These are phyloP conservation scores for Chymomyza procnemis DNA, from an alignment of 2,888 invertebrate genomes.

Conservation along the genomic window DNA sequence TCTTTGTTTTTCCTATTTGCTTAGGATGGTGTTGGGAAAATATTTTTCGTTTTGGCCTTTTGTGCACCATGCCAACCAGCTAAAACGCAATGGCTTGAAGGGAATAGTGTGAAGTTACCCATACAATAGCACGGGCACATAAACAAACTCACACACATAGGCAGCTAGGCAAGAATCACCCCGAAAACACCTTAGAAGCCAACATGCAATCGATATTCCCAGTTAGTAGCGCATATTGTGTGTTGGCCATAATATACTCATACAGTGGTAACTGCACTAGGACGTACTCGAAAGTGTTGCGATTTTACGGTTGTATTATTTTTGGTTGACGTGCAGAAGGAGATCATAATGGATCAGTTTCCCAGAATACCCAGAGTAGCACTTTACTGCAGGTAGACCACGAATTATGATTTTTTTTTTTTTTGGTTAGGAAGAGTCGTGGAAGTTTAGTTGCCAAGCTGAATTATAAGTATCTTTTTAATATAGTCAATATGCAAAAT, in stretches of 20 bases:
- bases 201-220: conserved; percentile 49
- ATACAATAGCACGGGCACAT: conserved; percentile 2
- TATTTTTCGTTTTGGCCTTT: conserved; percentile 72
- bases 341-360: too few relatives aligned
- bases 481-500: too few relatives aligned
- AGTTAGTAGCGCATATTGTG: conserved; percentile 27
- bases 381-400: too few relatives aligned
- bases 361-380: too few relatives aligned
- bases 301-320: too few relatives aligned
- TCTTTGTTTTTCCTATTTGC: neutral
- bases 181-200: conserved; percentile 8
- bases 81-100: neutral
- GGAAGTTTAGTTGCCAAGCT: too few relatives aligned
- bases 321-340: too few relatives aligned
- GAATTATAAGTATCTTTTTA: too few relatives aligned
- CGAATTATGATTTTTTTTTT: too few relatives aligned
- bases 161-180: neutral
- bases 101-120: conserved; percentile 35
- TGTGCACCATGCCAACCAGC: conserved; percentile 75
- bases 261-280: neutral
- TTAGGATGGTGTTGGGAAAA: conserved; percentile 32
- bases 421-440: too few relatives aligned
- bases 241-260: neutral
- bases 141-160: neutral
- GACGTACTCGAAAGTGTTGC: neutral